Evolutionary conservation across 1,140 invertebrate genomes (phyloP).

Genomic region (Scaptomyza pallida): DNA sequence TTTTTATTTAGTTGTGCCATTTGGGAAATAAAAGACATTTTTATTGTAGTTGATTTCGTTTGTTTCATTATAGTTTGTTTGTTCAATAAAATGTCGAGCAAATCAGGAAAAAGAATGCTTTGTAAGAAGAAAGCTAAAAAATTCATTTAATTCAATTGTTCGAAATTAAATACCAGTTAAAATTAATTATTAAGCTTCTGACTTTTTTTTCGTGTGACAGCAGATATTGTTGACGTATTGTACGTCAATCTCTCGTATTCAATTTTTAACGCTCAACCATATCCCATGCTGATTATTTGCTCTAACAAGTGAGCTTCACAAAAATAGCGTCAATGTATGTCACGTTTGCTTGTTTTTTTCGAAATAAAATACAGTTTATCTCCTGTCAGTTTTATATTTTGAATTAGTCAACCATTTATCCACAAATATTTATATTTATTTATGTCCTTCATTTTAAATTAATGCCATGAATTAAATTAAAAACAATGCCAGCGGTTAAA

Average conservation of each 20-base stretch:
- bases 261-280: background rate
- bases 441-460: slow-evolving; percentile 49
- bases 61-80: background rate
- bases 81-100: background rate
- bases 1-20: background rate
- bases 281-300: slow-evolving; percentile 22
- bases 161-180: background rate
- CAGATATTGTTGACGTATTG: background rate
- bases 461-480: slow-evolving; percentile 40
- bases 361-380: background rate
- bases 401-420: slow-evolving; percentile 41
- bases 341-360: slow-evolving; percentile 24
- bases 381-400: background rate
- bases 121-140: no score
- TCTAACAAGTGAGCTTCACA: slow-evolving; percentile 6
- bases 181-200: background rate
- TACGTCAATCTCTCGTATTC: background rate
- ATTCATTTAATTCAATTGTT: no score
- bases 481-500: slow-evolving; percentile 16
- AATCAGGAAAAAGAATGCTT: no score
- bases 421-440: slow-evolving; percentile 57
- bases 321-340: slow-evolving; percentile 5
- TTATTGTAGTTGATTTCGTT: background rate
- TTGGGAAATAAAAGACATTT: background rate
- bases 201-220: background rate